Evolutionary conservation across 2,797 vertebrate species (phyloP).

Genomic region (Neoniphon sammara): DNA sequence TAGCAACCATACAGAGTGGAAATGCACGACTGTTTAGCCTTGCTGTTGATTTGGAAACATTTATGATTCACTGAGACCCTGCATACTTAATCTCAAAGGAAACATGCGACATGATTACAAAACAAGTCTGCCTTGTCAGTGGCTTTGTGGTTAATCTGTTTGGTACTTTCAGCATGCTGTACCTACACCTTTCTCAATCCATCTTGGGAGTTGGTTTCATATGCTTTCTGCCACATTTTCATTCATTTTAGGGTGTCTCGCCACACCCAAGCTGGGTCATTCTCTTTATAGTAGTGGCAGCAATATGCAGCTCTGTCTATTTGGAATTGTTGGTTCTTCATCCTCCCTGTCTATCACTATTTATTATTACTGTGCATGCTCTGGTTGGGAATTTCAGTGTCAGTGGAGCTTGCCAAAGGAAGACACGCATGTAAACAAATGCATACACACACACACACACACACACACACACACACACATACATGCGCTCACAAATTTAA

Average conservation of each 20-base stretch:
- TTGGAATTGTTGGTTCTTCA: conserved; percentile 46
- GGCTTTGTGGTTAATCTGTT: conserved; percentile 34
- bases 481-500: neutral
- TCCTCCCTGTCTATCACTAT: conserved; percentile 52
- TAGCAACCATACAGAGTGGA: conserved; percentile 50
- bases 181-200: conserved; percentile 29
- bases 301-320: conserved; percentile 26
- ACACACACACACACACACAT: conserved; percentile 6
- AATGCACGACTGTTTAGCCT: conserved; percentile 25
- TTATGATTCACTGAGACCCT: conserved; percentile 36
- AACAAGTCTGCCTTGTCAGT: conserved; percentile 17
- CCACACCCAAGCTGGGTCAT: conserved; percentile 26
- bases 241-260: conserved; percentile 50
- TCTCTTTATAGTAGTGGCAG: conserved; percentile 46
- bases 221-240: conserved; percentile 44
- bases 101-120: conserved; percentile 37
- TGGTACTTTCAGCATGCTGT: conserved; percentile 38
- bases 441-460: conserved; percentile 31
- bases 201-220: conserved; percentile 44
- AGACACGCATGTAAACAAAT: conserved; percentile 30
- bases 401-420: conserved; percentile 20
- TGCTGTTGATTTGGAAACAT: conserved; percentile 33
- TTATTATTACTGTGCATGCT: conserved; percentile 29
- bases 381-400: conserved; percentile 34
- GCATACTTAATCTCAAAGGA: conserved; percentile 25